Evolutionary conservation across 2,888 invertebrate species (phyloP).

Genomic region (Beris morrisii): DNA sequence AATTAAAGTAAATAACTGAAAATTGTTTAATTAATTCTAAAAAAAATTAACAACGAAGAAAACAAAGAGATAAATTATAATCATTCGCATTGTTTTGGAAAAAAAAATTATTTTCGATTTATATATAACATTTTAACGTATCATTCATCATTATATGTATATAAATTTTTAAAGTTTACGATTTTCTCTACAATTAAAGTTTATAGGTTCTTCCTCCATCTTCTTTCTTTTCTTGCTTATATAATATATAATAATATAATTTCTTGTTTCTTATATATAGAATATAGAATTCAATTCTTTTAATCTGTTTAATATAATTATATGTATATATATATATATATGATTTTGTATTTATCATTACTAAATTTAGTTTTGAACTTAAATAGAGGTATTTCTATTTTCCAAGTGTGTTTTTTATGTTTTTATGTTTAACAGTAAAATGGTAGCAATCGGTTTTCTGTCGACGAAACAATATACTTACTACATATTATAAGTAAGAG

Average conservation of each 20-base stretch:
- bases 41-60: constrained; percentile 28
- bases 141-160: constrained; percentile 19
- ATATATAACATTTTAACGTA: constrained; percentile 19
- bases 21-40: constrained; percentile 16
- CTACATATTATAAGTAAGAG: constrained; percentile 2
- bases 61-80: constrained; percentile 7
- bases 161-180: constrained; percentile 21
- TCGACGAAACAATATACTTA: neutral
- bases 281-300: constrained; percentile 24
- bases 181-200: constrained; percentile 25
- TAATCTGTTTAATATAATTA: constrained; percentile 23
- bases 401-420: constrained; percentile 46
- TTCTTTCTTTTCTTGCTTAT: constrained; percentile 17
- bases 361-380: constrained; percentile 52
- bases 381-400: constrained; percentile 59
- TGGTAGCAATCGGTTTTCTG: constrained; percentile 26
- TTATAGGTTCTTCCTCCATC: constrained; percentile 11
- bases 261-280: constrained; percentile 20
- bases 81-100: constrained; percentile 5
- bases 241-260: constrained; percentile 17
- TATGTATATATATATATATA: constrained; percentile 16
- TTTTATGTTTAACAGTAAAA: constrained; percentile 24
- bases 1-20: constrained; percentile 12
- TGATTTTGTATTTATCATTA: constrained; percentile 39
- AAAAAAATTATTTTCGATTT: neutral